Evolutionary conservation across 2,797 vertebrate genomes (phyloP), one percentile per base, ranked within the genome.

Genomic region (Limosa lapponica): DNA sequence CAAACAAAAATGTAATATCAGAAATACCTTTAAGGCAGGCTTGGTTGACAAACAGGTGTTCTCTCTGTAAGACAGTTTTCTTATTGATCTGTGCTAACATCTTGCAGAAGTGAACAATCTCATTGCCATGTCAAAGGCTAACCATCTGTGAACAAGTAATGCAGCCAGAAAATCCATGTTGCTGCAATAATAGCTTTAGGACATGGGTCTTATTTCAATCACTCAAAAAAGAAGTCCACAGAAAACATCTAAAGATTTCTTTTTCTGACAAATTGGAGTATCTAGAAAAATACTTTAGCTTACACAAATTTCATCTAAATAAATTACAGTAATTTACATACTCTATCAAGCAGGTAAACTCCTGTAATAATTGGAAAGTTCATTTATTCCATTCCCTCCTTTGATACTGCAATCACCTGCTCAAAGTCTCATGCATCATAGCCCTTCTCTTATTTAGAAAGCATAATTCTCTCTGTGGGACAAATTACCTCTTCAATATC

Each of bases 41-140:
- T 87, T 32, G 78, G 84, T 61, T 96, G 86, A 96, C 95, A 97
- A 97, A 96, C 94, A 95, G 89, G 93, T 94, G 92, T 93, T 95
- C 65, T 55, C 59, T 82, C 91, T 86, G 94, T 93, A 86, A 88
- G 95, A 97, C 94, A 95, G 95, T 95, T 96, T 96, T 97, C 90
- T 82, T 96, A 97, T 96, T 92, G 96, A 97, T 97, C 92, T 89
- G 77, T 55, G 90, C 93, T 97, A 95, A 96, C 92, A 79, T 89
- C 93, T 89, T 85, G 80, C 80, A 95, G 83, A 86, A 96, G 94
- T 95, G 92, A 97, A 90, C 94, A 93, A 88, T 89, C 92, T 94
- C 90, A 88, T 96, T 96, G 93, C 90, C 87, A 69, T 97, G 95
- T 96, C 97, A 97, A 96, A 97, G 95, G 94, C 94, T 96, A 97